Conservation (phyloP, 2,797 vertebrate genomes). For the Urophycis tenuis region DNA sequence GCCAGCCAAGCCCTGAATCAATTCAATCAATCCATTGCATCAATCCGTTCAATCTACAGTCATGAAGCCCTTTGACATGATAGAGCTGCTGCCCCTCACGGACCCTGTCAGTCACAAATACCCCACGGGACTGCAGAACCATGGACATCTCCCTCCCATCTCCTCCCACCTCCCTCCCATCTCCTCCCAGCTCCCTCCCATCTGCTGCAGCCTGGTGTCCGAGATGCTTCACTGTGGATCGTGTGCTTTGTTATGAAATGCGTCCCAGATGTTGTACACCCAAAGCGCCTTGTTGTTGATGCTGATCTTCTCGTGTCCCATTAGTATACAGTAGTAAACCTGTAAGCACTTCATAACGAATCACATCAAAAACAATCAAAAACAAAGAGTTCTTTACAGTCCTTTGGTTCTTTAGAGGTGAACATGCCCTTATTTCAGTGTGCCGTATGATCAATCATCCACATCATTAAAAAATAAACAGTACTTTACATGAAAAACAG, state of each 20-base stretch:
- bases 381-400: not conserved
- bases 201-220: not conserved
- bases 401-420: not conserved
- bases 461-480: not conserved
- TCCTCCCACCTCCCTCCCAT: too few species aligned
- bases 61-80: not conserved
- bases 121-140: too few species aligned
- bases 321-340: not conserved
- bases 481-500: not conserved
- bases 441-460: not conserved
- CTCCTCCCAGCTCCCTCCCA: too few species aligned
- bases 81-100: not conserved
- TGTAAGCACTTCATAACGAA: not conserved
- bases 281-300: too few species aligned
- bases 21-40: constrained; percentile 14
- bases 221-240: too few species aligned
- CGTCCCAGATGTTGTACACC: too few species aligned
- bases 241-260: too few species aligned
- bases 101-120: too few species aligned
- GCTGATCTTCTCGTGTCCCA: too few species aligned
- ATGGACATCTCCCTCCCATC: too few species aligned
- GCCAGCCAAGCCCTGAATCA: constrained; percentile 9
- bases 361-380: not conserved
- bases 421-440: not conserved
- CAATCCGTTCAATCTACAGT: not conserved